Conservation (phyloP, 2,113 vertebrate genomes). For the Nematolebias whitei region DNA sequence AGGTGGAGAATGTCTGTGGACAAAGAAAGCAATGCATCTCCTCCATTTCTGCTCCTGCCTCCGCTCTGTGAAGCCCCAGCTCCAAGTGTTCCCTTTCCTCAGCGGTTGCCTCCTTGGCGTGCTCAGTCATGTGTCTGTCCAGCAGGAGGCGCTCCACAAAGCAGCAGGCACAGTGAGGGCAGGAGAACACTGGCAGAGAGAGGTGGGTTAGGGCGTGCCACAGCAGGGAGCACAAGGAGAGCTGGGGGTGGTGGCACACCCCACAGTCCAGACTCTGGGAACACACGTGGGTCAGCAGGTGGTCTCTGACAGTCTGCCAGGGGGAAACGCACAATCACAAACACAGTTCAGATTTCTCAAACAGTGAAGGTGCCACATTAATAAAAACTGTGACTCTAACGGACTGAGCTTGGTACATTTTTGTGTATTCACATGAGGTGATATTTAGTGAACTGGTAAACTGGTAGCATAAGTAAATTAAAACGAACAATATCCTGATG, state of each 20-base stretch:
- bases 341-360: too few relatives aligned
- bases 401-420: too few relatives aligned
- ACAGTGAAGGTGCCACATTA: too few relatives aligned
- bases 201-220: conserved; percentile 92
- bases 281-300: conserved; percentile 88
- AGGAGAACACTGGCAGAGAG: conserved; percentile 87
- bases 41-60: conserved; percentile 31
- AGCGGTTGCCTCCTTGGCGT: conserved; percentile 80
- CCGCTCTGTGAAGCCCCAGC: conserved; percentile 24
- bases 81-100: conserved; percentile 51
- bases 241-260: conserved; percentile 86
- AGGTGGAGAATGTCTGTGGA: conserved; percentile 81
- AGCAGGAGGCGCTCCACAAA: conserved; percentile 89
- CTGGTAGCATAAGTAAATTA: too few relatives aligned
- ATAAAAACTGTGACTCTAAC: too few relatives aligned
- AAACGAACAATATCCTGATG: too few relatives aligned
- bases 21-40: conserved; percentile 78
- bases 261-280: conserved; percentile 86
- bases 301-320: conserved; percentile 81
- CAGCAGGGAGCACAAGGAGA: conserved; percentile 89
- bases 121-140: conserved; percentile 88
- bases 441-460: too few relatives aligned
- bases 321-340: background rate
- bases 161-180: conserved; percentile 88
- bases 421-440: too few relatives aligned